Evolutionary conservation across 2,113 vertebrate species (phyloP).

Genomic region (Microtus oregoni): DNA sequence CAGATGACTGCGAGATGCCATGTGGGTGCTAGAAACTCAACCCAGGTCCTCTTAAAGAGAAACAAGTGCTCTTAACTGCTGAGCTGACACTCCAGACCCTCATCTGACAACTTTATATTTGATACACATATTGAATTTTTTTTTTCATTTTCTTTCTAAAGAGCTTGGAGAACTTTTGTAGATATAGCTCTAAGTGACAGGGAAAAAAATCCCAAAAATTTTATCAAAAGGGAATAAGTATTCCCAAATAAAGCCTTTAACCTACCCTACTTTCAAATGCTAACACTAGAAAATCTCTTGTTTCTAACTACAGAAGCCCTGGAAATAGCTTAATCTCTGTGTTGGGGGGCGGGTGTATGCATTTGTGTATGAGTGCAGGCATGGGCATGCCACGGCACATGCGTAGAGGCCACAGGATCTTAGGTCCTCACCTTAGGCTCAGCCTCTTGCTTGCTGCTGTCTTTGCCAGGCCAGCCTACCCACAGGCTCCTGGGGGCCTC

Average conservation of each 20-base stretch:
- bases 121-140: background rate
- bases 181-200: background rate
- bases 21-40: background rate
- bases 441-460: background rate
- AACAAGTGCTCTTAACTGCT: background rate
- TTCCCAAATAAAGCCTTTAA: constrained; percentile 14
- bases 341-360: background rate
- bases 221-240: background rate
- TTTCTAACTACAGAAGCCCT: background rate
- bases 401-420: background rate
- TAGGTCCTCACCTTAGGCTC: background rate
- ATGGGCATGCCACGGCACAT: too few species aligned
- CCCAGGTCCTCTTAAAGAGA: background rate
- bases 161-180: background rate
- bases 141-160: constrained; percentile 33
- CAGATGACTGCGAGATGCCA: background rate
- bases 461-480: background rate
- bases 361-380: background rate
- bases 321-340: background rate
- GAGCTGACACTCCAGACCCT: background rate
- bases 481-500: background rate
- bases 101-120: background rate
- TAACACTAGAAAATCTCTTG: background rate
- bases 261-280: background rate
- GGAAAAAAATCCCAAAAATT: background rate